Conservation (phyloP, 2,888 invertebrate genomes). For the Brachypterus glaber region DNA sequence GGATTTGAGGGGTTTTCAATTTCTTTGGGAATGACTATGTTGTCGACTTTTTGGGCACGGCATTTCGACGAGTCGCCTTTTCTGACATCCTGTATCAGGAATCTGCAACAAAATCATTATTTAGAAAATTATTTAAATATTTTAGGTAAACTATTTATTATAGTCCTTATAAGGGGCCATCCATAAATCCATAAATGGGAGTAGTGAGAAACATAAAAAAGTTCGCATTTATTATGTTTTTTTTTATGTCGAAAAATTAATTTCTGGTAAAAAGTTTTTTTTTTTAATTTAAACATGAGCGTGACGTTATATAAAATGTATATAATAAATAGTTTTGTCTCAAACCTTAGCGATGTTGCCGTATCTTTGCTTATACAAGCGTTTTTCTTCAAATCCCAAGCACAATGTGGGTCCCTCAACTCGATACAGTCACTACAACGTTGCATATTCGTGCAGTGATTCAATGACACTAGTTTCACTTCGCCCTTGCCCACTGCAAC, state of each 20-base stretch:
- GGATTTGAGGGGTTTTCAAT: conserved; percentile 21
- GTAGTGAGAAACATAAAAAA: too few relatives aligned
- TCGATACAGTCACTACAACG: conserved; percentile 75
- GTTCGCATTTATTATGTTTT: too few relatives aligned
- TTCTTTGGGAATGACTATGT: conserved; percentile 21
- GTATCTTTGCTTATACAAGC: conserved; percentile 48
- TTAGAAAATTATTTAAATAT: too few relatives aligned
- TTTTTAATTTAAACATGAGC: too few relatives aligned
- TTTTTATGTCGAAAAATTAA: too few relatives aligned
- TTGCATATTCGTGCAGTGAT: conserved; percentile 65
- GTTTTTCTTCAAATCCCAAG: conserved; percentile 69
- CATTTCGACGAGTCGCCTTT: conserved; percentile 56
- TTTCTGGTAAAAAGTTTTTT: too few relatives aligned
- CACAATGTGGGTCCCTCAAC: conserved; percentile 95
- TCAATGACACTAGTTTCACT: conserved; percentile 74
- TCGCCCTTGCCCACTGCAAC: conserved; percentile 83
- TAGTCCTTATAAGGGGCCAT: too few relatives aligned
- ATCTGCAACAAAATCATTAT: too few relatives aligned
- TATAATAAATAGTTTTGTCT: too few relatives aligned
- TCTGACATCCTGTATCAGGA: conserved; percentile 60
- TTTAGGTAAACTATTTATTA: too few relatives aligned
- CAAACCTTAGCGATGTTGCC: conserved; percentile 33
- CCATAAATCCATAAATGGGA: too few relatives aligned
- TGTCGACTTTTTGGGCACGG: conserved; percentile 25
- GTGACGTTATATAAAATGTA: too few relatives aligned